A percentile compares a stretch with the other conserved stretches of the same genome.
Evolutionary conservation across 2,888 invertebrate genomes (phyloP).

Genomic region (Agrilus biguttatus): DNA sequence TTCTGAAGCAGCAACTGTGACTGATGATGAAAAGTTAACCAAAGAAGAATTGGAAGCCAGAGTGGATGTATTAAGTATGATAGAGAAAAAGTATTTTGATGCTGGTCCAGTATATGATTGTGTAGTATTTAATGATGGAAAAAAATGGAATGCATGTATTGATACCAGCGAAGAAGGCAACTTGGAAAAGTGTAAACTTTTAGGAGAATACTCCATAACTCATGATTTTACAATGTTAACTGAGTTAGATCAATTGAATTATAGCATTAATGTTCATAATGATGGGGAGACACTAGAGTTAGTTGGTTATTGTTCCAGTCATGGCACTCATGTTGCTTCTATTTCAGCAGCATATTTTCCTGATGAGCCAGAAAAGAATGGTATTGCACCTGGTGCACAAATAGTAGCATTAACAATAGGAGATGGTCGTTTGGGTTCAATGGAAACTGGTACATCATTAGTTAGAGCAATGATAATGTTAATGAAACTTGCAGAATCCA

Average conservation of each 20-base stretch:
- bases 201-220: slow-evolving; percentile 71
- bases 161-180: slow-evolving; percentile 76
- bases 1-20: slow-evolving; percentile 13
- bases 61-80: slow-evolving; percentile 63
- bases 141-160: slow-evolving; percentile 75
- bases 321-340: slow-evolving; percentile 95
- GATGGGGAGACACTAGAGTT: slow-evolving; percentile 84
- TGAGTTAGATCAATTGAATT: slow-evolving; percentile 65
- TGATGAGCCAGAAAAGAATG: slow-evolving; percentile 75
- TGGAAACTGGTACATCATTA: slow-evolving; percentile 94
- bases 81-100: slow-evolving; percentile 82
- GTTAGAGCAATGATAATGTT: slow-evolving; percentile 82
- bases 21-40: slow-evolving; percentile 57
- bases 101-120: slow-evolving; percentile 86
- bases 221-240: slow-evolving; percentile 67
- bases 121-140: slow-evolving; percentile 85
- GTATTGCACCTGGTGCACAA: slow-evolving; percentile 93
- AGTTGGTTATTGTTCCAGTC: slow-evolving; percentile 86
- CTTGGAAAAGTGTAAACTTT: slow-evolving; percentile 54
- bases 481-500: slow-evolving; percentile 51
- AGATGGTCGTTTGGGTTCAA: slow-evolving; percentile 81
- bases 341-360: slow-evolving; percentile 88
- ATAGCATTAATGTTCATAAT: slow-evolving; percentile 83
- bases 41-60: slow-evolving; percentile 84
- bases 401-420: slow-evolving; percentile 86